A percentile compares a stretch with the other conserved stretches of the same genome.
Conservation (phyloP, 1,140 invertebrate species). For the Polypedilum pembai region DNA sequence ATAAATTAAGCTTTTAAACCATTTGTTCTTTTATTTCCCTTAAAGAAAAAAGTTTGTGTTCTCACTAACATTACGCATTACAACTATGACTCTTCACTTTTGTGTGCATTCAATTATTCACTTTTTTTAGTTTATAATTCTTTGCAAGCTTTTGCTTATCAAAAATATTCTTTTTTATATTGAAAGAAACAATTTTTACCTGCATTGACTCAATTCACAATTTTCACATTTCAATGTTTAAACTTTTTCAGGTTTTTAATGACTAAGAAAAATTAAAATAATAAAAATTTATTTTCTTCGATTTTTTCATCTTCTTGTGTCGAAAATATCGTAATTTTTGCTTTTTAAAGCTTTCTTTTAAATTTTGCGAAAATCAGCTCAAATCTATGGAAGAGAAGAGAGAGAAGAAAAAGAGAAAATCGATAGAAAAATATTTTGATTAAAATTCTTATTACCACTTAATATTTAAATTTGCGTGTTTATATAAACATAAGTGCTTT, state of each 20-base stretch:
- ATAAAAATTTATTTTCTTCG: background rate
- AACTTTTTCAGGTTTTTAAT: background rate
- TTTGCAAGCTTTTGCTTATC: background rate
- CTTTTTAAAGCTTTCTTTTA: slow-evolving; percentile 12
- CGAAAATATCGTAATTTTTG: background rate
- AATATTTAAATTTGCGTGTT: no score
- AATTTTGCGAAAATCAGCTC: slow-evolving; percentile 11
- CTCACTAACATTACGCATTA: background rate
- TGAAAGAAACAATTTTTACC: background rate
- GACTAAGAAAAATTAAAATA: background rate
- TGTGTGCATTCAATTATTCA: background rate
- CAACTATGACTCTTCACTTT: background rate
- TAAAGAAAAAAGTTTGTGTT: background rate
- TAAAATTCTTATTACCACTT: no score
- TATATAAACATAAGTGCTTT: no score
- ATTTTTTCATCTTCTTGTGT: background rate
- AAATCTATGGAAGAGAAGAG: background rate
- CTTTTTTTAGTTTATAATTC: background rate
- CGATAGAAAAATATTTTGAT: background rate
- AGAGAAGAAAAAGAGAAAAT: background rate
- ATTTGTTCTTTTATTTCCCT: background rate
- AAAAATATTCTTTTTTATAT: background rate
- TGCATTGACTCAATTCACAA: slow-evolving; percentile 17
- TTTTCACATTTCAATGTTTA: background rate
- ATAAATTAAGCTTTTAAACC: background rate